Evolutionary conservation across 2,113 vertebrate species (phyloP), one percentile per base, ranked within the genome.

Genomic region (Lagopus muta): DNA sequence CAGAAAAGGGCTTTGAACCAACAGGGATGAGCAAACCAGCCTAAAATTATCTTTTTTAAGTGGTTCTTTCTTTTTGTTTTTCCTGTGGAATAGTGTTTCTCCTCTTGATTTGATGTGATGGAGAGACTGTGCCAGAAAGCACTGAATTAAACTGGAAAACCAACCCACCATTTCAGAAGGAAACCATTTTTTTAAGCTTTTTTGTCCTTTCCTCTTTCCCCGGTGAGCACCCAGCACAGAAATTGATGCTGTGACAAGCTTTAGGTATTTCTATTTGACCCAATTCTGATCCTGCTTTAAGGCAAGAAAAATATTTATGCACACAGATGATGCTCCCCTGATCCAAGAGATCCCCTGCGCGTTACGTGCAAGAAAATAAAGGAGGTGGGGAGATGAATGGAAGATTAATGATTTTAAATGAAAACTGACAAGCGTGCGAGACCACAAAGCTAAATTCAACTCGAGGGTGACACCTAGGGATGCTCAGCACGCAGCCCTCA

Each of bases 391-490:
- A 3, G 2, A 8, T 11, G 11, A 71, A 15, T 13, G 36, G 17
- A 54, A 43, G 30, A 22, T 14, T 2, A 48, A 19, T 3, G 22
- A 69, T 70, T 85, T 67, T 45, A 89, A 80, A 54, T 60, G 11
- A 42, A 66, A 89, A 83, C 50, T 47, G 60, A 22, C 43, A 40
- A 61, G 20, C 4, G 1, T 11, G 4, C 24, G 13, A 21, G 10
- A 32, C 25, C 60, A 25, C 42, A 42, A 61, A 77, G 76, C 17
- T 60, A 69, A 71, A 50, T 86, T 42, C 84, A 45, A 93, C 88
- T 69, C 2, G 60, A 97, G 80, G 95, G 93, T 88, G 97, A 90
- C 98, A 96, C 89, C 97, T 94, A 96, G 96, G 95, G 97, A 85
- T 73, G 70, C 27, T 15, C 34, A 34, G 10, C 2, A 57, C 50